Evolutionary conservation across 2,888 invertebrate genomes (phyloP), one percentile per base, ranked within the genome.

Genomic region (Oscheius sp.): DNA sequence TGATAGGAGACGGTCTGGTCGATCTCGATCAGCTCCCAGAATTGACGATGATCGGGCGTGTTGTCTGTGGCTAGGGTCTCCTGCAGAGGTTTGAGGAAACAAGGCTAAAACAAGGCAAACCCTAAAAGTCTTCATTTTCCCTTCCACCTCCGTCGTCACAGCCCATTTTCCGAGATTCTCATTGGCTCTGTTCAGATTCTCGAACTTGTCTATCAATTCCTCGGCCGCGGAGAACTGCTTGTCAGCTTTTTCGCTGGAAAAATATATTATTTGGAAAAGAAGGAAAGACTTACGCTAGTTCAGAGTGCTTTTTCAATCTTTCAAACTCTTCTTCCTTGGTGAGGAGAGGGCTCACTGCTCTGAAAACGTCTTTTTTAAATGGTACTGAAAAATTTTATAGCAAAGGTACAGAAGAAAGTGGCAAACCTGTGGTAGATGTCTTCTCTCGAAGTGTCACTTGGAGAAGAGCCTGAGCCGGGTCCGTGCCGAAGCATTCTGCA

Each of bases 61-160:
- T 48, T 29, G 10, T 65, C 65, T 2, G 50, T 48, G 10, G 33
- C 51, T 5, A 65, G 48, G 9, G 65, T 33, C 10, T 50, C 50
- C 65, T 65, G 10, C 21, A 65, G 21, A 11, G 21, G 21, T 21
- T 5, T 50, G 21, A 10, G 13, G 21, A 21, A 21, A 21, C 21
- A 21, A 21, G 21, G 21, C 21, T 21, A 21, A 21, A 21, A 21
- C 21, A 21, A 21, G 21, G 21, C 53, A 32, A 11, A 68, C 68
- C 68, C 37, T 68, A 21, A 68, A 68, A 21, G 55, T 68, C 9
- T 68, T 32, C 37, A 68, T 33, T 55, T 68, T 68, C 1, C 13
- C 29, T 21, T 68, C 55, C 1, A 68, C 68, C 29, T 68, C 68
- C 7, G 68, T 53, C 7, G 68, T 68, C 68, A 68, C 10, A 35